Evolutionary conservation across 2,113 vertebrate genomes (phyloP), one percentile per base, ranked within the genome.

Genomic region (Salminus brasiliensis): DNA sequence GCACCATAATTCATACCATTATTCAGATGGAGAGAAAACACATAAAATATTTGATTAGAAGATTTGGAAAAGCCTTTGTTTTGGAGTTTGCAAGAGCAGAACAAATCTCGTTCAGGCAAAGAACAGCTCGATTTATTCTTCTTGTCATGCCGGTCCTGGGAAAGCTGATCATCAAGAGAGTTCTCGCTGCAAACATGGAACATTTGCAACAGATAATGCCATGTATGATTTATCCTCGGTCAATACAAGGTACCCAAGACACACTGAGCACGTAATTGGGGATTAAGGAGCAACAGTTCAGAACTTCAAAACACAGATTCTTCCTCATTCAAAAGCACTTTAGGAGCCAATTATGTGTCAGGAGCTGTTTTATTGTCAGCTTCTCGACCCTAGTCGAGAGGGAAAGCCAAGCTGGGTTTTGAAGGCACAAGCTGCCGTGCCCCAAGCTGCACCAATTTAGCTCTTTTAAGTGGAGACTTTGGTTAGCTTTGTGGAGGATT

Each of bases 401-500:
- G 68, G 18, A 83, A 72, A 85, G 76, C 67, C 65, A 49, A 34
- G 34, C 72, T 80, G 74, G 84, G 81, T 4, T 15, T 15, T 2
- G 43, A 45, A 47, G 34, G 55, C 12, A 74, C 55, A 41, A 36
- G 25, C 10, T 29, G 13, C 16, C 12, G 47, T 55, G 52, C 52
- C 21, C 52, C 41, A 45, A 25, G 15, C 5, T 32, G 60, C 23
- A 10, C 30, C 59, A 18, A 29, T 74, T 65, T 83, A 84, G 81
- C 72, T 25, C 39, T 72, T 80, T 81, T 72, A 72, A 81, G 63
- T 18, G 49, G 49, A 77, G 69, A 36, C 34, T 36, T 59, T 74
- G 69, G 74, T 81, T 25, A 36, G 55, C 76, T 85, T 83, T 80
- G 82, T 80, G 78, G 84, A 83, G 84, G 79, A 80, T 86, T 83